Base-by-base conservation (phyloP, 2,888 invertebrate species). In the Parapristionchus giblindavisi region DNA sequence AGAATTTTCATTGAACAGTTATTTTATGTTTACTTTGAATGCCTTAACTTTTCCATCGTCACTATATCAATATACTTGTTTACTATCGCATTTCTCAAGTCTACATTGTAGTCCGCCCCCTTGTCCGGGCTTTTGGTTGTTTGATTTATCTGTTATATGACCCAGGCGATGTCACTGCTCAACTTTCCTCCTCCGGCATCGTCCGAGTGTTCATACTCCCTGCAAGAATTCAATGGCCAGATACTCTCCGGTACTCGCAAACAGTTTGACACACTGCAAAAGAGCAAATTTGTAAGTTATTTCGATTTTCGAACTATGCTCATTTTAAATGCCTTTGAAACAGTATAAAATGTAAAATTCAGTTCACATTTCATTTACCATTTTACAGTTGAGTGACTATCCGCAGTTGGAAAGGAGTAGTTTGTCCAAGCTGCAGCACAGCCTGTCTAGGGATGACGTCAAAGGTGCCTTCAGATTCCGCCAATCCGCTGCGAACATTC, bases 181-280 rank as follows among this genome's bases (percentile, higher is more conserved):
- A 71, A 71, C 70, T 71, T 71, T 24, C 70, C 70, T 5, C 54
- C 70, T 14, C 70, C 70, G 8, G 24, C 56, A 24, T 54, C 27
- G 29, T 24, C n/a, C 11, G 70, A 56, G 34, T 27, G 40, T 29
- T 40, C 70, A 11, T 71, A 56, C 21, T 14, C 70, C 38, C 40
- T 71, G 8, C 70, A 71, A 38, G 70, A 70, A 27, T 70, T 70
- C 70, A 70, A 70, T 24, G 70, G 70, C 14, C 70, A 70, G 38
- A 70, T 72, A 36, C 14, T 72, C n/a, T 27, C 34, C 8, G 72
- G 72, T 3, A 60, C 72, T 11, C 38, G 72, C n/a, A 48, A 58
- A 24, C 60, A 72, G n/a, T 72, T 72, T 36, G 60, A 72, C 11
- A 48, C 48, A 24, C 60, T 72, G 24, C 72, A 72, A 51, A 29